Percentiles rank a stretch among this genome's conserved stretches.
phyloP scores from a whole-genome alignment of 2,113 vertebrate species.

The Falco punctatus region DNA sequence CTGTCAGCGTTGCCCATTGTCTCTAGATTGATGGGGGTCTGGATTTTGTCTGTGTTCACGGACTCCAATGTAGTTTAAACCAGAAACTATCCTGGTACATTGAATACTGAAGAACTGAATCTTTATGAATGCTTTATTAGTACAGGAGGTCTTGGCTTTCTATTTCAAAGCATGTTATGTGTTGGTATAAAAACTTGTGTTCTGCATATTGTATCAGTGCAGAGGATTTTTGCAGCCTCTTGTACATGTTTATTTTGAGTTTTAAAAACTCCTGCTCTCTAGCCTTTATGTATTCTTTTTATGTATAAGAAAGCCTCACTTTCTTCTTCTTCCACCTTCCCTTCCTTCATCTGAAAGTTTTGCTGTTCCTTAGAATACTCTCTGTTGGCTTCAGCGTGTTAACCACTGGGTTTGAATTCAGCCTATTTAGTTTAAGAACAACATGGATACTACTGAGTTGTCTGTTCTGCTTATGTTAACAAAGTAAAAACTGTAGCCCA shows the following conservation, averaged over 20 bases:
- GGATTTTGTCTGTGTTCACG: conserved; percentile 60
- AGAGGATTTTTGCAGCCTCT: not conserved
- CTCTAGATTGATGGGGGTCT: conserved; percentile 70
- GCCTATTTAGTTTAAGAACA: not conserved
- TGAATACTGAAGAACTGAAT: not conserved
- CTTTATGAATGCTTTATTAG: not conserved
- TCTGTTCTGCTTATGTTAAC: not conserved
- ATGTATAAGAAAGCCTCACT: not conserved
- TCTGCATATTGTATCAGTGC: not conserved
- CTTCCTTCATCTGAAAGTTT: not conserved
- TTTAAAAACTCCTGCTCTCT: not conserved
- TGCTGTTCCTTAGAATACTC: not conserved
- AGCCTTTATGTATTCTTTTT: not conserved
- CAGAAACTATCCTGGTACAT: not conserved
- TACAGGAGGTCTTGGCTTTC: not conserved
- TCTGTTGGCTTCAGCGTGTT: not conserved
- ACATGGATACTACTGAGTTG: not conserved
- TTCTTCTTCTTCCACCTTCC: not conserved
- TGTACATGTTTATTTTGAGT: not conserved
- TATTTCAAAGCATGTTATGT: not conserved
- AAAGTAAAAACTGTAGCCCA: not conserved
- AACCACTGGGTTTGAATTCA: not conserved
- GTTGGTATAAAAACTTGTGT: not conserved
- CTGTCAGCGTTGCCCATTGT: conserved; percentile 79
- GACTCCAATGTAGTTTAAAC: not conserved